A percentile compares a stretch with the other conserved stretches of the same genome.
Evolutionary conservation across 2,797 vertebrate species (phyloP).

Genomic region (Eidolon dupreanum): DNA sequence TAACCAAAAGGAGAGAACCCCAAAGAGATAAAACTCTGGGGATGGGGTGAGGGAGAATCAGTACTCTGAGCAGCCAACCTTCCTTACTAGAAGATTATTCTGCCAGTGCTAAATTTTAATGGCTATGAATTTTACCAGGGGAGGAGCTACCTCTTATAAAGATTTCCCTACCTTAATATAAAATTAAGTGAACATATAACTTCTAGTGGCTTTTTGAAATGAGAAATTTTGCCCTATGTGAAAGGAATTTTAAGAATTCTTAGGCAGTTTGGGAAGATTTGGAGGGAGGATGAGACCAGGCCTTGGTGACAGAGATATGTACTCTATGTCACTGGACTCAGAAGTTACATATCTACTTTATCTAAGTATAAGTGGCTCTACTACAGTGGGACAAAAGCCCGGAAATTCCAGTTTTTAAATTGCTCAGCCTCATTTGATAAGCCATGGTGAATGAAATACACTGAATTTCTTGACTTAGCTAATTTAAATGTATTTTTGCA

Average conservation of each 20-base stretch:
- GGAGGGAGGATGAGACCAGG: background rate
- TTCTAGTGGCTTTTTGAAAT: conserved; percentile 14
- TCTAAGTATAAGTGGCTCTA: background rate
- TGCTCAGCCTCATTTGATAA: background rate
- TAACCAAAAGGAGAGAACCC: background rate
- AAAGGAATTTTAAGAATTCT: background rate
- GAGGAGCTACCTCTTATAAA: background rate
- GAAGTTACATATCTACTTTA: conserved; percentile 29
- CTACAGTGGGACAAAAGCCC: background rate
- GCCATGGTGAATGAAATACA: background rate
- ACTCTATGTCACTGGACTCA: background rate
- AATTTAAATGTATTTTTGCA: background rate
- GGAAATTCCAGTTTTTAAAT: background rate
- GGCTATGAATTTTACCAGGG: background rate
- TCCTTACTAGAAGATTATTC: background rate
- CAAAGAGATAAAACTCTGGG: background rate
- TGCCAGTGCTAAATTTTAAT: background rate
- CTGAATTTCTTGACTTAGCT: background rate
- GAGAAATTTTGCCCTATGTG: background rate
- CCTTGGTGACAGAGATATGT: background rate
- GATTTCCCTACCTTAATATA: background rate
- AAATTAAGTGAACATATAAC: background rate
- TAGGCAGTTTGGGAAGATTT: background rate
- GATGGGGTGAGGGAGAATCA: no score
- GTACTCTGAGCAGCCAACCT: background rate